Conservation (phyloP, 2,797 vertebrate genomes). For the Tragelaphus eurycerus region DNA sequence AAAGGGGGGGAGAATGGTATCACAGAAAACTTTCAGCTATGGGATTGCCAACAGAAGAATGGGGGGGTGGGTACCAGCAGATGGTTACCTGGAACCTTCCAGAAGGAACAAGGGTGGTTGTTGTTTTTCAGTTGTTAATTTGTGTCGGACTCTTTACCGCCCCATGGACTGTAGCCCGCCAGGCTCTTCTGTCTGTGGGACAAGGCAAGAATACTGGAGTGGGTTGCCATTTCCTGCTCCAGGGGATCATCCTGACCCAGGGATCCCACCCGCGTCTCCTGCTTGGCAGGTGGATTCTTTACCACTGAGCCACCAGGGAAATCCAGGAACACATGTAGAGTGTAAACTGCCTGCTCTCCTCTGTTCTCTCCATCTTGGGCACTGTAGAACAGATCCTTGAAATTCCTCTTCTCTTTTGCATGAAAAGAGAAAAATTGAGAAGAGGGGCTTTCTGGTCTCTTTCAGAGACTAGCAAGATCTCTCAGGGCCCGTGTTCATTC, state of each 20-base stretch:
- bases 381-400: not conserved
- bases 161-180: not conserved
- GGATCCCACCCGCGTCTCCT: accelerated
- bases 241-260: not conserved
- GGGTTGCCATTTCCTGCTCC: not conserved
- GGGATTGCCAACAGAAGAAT: not conserved
- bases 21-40: not conserved
- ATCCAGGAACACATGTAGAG: not conserved
- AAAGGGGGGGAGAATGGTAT: accelerated
- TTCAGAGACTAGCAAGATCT: not conserved
- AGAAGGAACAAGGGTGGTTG: not conserved
- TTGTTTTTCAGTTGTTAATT: not conserved
- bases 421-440: not conserved
- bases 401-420: not conserved
- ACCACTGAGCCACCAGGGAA: not conserved
- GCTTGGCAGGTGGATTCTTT: not conserved
- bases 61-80: not conserved
- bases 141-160: not conserved
- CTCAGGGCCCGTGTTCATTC: not conserved
- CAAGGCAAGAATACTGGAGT: not conserved
- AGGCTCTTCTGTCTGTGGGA: not conserved
- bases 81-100: not conserved
- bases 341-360: not conserved
- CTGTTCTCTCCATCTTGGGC: not conserved
- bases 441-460: not conserved